phyloP scores from a whole-genome alignment of 2,888 invertebrate genomes.

The Poecilus cupreus region DNA sequence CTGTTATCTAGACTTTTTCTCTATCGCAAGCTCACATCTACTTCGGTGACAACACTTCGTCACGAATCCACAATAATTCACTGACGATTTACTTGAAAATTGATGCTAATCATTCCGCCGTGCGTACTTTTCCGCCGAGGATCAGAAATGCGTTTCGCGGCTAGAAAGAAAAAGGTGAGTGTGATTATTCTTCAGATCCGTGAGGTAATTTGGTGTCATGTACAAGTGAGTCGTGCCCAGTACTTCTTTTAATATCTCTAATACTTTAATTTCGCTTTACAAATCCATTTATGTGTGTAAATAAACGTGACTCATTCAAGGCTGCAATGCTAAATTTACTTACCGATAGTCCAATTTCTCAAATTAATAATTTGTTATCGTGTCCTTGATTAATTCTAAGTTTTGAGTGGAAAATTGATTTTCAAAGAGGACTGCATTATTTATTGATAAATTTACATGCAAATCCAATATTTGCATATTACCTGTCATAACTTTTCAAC shows the following conservation, averaged over 20 bases:
- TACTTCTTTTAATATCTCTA: background rate
- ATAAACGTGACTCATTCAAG: constrained; percentile 40
- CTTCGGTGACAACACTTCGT: constrained; percentile 41
- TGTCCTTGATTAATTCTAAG: background rate
- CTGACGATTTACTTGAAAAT: constrained; percentile 30
- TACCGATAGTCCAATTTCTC: constrained; percentile 11
- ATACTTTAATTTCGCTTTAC: constrained; percentile 18
- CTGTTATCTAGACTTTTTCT: constrained; percentile 46
- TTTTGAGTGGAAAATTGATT: background rate
- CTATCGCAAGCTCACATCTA: constrained; percentile 21
- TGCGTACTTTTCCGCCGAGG: background rate
- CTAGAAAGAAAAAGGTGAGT: background rate
- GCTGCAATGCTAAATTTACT: constrained; percentile 43
- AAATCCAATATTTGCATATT: constrained; percentile 23
- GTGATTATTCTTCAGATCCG: constrained; percentile 8
- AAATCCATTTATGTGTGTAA: constrained; percentile 35
- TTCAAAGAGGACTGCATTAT: background rate
- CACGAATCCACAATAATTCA: constrained; percentile 44
- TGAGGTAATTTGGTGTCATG: constrained; percentile 8
- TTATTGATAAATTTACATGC: background rate
- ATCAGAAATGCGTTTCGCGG: background rate
- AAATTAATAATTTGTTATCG: constrained; percentile 28
- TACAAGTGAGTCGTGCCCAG: constrained; percentile 9
- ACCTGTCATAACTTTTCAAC: background rate
- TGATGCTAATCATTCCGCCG: background rate